Evolutionary conservation across 2,113 vertebrate genomes (phyloP).

Genomic region (Cottus gobio): DNA sequence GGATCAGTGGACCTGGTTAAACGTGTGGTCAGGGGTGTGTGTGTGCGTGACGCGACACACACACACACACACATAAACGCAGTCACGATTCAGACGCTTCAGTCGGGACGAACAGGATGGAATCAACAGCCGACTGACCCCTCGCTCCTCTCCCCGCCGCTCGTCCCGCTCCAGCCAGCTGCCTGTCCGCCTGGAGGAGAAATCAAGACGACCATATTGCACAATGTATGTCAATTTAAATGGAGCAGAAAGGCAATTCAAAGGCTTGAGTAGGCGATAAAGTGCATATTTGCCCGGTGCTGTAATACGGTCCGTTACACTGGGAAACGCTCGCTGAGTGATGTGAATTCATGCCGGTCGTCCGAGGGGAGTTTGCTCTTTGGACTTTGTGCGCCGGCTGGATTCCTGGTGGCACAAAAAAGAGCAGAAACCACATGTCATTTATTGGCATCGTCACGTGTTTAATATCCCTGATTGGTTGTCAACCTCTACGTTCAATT

Average conservation of each 20-base stretch:
- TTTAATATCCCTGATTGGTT: constrained; percentile 35
- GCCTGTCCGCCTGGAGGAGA: constrained; percentile 59
- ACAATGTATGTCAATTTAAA: constrained; percentile 74
- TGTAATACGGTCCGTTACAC: constrained; percentile 71
- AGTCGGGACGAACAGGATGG: constrained; percentile 30
- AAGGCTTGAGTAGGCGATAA: constrained; percentile 75
- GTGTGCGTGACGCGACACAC: constrained; percentile 24
- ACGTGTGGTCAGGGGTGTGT: constrained; percentile 19
- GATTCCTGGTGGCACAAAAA: constrained; percentile 45
- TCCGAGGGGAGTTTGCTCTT: constrained; percentile 32
- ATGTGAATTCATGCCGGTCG: constrained; percentile 61
- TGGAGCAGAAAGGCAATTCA: constrained; percentile 72
- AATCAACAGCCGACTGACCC: constrained; percentile 6
- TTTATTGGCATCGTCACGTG: constrained; percentile 16
- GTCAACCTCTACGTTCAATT: not conserved
- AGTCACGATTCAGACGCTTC: constrained; percentile 23
- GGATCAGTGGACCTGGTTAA: constrained; percentile 60
- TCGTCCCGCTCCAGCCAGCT: constrained; percentile 45
- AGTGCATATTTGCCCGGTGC: constrained; percentile 75
- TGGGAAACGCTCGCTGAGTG: constrained; percentile 57
- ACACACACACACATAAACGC: not conserved
- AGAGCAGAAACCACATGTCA: constrained; percentile 35
- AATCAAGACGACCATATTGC: constrained; percentile 67
- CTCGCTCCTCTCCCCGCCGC: not conserved
- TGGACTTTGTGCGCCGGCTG: not conserved